Conservation (phyloP, 2,797 vertebrate species). For the Myripristis murdjan region DNA sequence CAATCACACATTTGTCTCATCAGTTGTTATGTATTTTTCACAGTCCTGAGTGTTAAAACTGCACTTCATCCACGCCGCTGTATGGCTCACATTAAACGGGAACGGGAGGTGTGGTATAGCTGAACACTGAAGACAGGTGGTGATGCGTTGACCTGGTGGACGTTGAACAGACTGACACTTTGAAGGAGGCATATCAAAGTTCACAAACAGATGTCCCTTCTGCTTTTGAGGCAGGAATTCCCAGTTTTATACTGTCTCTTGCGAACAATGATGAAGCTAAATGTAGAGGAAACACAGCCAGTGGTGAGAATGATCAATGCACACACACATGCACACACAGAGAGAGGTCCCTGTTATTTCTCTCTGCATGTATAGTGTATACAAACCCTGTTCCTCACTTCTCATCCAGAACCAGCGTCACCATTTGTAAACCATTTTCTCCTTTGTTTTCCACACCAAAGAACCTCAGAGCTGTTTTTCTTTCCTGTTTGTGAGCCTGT, state of each 20-base stretch:
- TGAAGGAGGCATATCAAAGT: too few species aligned
- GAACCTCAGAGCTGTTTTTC: neutral
- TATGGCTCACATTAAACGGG: too few species aligned
- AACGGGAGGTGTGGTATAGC: neutral
- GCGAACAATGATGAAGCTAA: too few species aligned
- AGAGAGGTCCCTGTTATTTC: neutral
- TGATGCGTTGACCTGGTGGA: neutral
- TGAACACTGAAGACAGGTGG: neutral
- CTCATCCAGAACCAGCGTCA: neutral
- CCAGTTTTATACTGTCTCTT: too few species aligned
- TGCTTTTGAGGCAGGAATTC: too few species aligned
- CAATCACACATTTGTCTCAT: neutral
- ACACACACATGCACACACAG: slow-evolving; percentile 2
- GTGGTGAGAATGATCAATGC: too few species aligned
- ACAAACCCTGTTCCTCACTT: neutral
- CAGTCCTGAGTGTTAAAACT: neutral
- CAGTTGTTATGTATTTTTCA: neutral
- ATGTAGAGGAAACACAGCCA: too few species aligned
- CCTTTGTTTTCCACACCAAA: neutral
- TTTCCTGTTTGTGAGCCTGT: neutral
- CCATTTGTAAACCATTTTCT: neutral
- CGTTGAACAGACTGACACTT: too few species aligned
- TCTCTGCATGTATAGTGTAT: neutral
- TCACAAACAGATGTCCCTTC: too few species aligned
- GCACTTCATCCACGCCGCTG: neutral